Base-by-base conservation (phyloP, 2,888 invertebrate genomes). In the Uloborus plumipes region DNA sequence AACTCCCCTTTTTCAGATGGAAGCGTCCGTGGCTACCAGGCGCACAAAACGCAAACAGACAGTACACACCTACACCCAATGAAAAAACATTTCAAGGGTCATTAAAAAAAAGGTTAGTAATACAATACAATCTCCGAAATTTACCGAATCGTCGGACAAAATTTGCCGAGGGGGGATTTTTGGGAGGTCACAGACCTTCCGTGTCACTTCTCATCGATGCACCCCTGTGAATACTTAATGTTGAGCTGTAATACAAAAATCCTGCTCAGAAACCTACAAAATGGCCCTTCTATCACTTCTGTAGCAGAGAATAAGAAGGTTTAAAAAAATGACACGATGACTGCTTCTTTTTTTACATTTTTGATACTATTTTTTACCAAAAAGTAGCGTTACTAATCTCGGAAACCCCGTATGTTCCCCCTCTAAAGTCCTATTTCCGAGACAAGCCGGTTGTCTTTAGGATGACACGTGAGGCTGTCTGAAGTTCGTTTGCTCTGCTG, bases 231-330 rank as follows among this genome's bases (percentile, higher is more conserved):
- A n/a, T n/a, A n/a, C n/a, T n/a, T n/a, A n/a, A n/a, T n/a, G n/a
- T n/a, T n/a, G n/a, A 39, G 9, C 39, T 39, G 39, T 3, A 26
- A 26, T 26, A 39, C n/a, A n/a, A n/a, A n/a, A 49, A 59, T 39
- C 75, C 75, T 65, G 26, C 39, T 75, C 67, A 75, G 77, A 77
- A 77, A 49, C 77, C 77, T 31, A 49, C 26, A 65, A 76, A 76
- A 61, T 39, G 64, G 39, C 70, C 77, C 31, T 47, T 26, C 70
- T 70, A 58, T 70, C 64, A 62, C 47, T 64, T 31, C 47, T 77
- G 47, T 20, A 26, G 22, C 26, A 18, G 49, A 55, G 64, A 70
- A 22, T 20, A 39, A 64, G n/a, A 47, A 70, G 18, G 59, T 49
- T 59, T 61, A 76, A 64, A 77, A 70, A 58, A 14, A 18, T 62